Evolutionary conservation across 2,888 invertebrate genomes (phyloP), one percentile per base, ranked within the genome.

Genomic region (Uloborus plumipes): DNA sequence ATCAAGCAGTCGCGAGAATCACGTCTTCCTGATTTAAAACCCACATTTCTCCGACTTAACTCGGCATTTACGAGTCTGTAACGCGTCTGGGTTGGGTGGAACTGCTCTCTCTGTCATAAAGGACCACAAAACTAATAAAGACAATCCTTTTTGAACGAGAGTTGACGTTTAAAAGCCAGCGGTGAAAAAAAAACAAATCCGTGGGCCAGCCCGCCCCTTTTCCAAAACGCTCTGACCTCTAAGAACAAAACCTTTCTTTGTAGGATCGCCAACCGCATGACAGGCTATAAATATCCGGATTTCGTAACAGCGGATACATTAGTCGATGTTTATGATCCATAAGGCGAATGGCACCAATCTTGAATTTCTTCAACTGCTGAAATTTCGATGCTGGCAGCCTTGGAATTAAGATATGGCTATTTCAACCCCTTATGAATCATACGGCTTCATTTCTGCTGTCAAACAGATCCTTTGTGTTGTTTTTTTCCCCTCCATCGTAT

Each of bases 241-340:
- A 61, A n/a, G 49, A 22, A 47, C 64, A 77, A 67, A 76, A 70
- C 31, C 20, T 50, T 47, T 55, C 76, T 77, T 72, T 75, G 61
- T 69, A 39, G 69, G 26, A 18, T 62, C 9, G n/a, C 47, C 13
- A 69, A 14, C 55, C 18, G 55, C 62, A 22, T 39, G 51, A 49
- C 55, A 55, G 20, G 61, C 15, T 70, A 77, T 62, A 77, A 62
- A 70, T 69, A 76, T 62, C 26, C 15, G 15, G 18, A 51, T 31
- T 69, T n/a, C 69, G 61, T n/a, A 16, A 55, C 55, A 20, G 20
- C n/a, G 55, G n/a, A 55, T 55, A 18, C n/a, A 18, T 18, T n/a
- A 55, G 55, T 55, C 18, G 55, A 55, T 20, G 55, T 55, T 55
- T 55, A 18, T 55, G 20, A 55, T 55, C 20, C 55, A 55, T 18